Percentiles rank a stretch among this genome's conserved stretches.
phyloP scores from a whole-genome alignment of 2,888 invertebrate genomes.

The Deilephila porcellus region DNA sequence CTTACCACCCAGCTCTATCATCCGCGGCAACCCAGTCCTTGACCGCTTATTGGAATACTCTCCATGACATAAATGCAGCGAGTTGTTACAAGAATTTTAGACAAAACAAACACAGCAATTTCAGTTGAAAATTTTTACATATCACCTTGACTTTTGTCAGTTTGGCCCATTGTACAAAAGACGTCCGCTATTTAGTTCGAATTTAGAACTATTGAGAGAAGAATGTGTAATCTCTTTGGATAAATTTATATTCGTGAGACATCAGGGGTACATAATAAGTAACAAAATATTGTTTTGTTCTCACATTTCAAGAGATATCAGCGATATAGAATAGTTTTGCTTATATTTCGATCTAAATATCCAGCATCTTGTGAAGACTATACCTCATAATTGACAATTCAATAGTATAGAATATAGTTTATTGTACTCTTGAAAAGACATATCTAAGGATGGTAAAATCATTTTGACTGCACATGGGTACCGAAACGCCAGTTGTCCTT shows the following conservation, averaged over 20 bases:
- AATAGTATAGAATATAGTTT: no score
- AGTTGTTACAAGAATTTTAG: slow-evolving; percentile 15
- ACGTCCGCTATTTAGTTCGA: not conserved
- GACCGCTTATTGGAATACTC: not conserved
- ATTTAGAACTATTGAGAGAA: slow-evolving; percentile 19
- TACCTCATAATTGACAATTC: no score
- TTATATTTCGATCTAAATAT: no score
- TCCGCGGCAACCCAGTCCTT: not conserved
- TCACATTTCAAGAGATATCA: no score
- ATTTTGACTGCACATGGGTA: no score
- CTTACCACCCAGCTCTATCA: not conserved
- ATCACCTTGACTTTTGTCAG: slow-evolving; percentile 22
- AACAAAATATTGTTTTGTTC: no score
- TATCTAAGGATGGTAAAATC: no score
- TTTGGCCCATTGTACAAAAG: not conserved
- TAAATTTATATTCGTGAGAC: not conserved
- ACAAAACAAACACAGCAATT: slow-evolving; percentile 14
- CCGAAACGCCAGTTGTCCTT: no score
- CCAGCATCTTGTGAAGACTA: no score
- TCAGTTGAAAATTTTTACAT: not conserved
- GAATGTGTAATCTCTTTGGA: not conserved
- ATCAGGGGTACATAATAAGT: not conserved
- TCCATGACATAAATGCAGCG: not conserved
- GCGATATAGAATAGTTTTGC: no score
- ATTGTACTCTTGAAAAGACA: no score